Evolutionary conservation across 2,797 vertebrate species (phyloP).

Genomic region (Eptatretus atami): DNA sequence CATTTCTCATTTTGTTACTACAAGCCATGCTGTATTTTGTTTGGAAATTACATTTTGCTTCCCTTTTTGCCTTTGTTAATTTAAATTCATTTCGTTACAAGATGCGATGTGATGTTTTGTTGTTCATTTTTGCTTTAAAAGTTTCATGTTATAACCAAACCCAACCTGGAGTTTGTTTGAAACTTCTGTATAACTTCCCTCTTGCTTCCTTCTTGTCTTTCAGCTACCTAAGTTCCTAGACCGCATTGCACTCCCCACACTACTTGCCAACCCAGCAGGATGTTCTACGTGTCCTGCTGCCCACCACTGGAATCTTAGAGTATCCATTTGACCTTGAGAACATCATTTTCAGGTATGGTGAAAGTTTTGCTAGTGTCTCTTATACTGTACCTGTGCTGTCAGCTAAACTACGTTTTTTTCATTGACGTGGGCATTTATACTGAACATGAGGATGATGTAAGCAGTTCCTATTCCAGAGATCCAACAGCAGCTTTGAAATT

Average conservation of each 20-base stretch:
- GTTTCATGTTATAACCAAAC: not conserved
- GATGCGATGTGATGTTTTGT: not conserved
- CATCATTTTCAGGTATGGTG: conserved; percentile 24
- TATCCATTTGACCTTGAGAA: conserved; percentile 27
- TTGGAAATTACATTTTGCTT: not conserved
- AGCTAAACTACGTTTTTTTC: no score
- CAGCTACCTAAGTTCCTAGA: conserved; percentile 19
- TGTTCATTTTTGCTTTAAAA: conserved; percentile 1
- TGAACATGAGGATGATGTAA: no score
- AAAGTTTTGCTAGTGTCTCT: not conserved
- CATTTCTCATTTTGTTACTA: no score
- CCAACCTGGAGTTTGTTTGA: no score
- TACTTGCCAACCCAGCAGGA: conserved; percentile 17
- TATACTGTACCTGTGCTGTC: no score
- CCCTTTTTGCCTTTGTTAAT: conserved; percentile 1
- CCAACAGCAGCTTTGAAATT: no score
- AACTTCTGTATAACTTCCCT: no score
- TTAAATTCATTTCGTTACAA: not conserved
- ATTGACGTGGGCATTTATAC: no score
- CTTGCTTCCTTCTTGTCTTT: conserved; percentile 5
- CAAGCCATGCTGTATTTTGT: no score
- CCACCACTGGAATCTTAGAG: conserved; percentile 26
- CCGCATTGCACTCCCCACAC: conserved; percentile 12
- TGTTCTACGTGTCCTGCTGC: conserved; percentile 19
- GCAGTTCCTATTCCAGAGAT: no score